Percentiles rank a stretch among this genome's conserved stretches.
Conservation (phyloP, 2,888 invertebrate species). For the Julus scandinavius region DNA sequence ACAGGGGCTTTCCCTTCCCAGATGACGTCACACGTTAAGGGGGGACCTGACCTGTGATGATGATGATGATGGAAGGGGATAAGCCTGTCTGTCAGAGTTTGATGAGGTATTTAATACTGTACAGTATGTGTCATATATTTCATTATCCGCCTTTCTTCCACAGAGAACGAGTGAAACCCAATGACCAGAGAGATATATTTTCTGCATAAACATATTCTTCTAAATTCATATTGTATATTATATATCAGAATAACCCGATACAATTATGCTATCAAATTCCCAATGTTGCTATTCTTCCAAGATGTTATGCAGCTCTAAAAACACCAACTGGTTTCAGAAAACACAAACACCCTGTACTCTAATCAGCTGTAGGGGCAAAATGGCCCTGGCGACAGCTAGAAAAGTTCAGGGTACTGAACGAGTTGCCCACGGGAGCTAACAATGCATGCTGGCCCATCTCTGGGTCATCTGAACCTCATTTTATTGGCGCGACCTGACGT, state of each 20-base stretch:
- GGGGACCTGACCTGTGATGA: not conserved
- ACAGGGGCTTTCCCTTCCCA: not conserved
- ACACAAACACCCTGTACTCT: not conserved
- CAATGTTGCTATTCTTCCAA: not conserved
- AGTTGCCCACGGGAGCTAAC: not conserved
- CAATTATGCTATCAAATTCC: not conserved
- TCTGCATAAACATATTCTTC: too few species aligned
- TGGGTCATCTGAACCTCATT: not conserved
- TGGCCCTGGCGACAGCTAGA: not conserved
- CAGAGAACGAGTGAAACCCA: too few species aligned
- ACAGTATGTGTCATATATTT: not conserved
- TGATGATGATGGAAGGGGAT: not conserved
- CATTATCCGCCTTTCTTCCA: too few species aligned
- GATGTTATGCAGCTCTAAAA: too few species aligned
- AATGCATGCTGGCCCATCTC: not conserved
- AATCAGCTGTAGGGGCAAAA: not conserved
- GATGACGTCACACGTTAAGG: not conserved
- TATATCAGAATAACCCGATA: too few species aligned
- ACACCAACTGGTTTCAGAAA: not conserved
- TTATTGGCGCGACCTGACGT: not conserved
- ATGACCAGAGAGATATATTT: too few species aligned
- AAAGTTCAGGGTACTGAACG: not conserved
- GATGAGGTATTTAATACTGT: not conserved
- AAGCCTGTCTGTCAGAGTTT: not conserved
- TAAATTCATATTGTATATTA: too few species aligned